Evolutionary conservation across 2,797 vertebrate species (phyloP).

Genomic region (Aulostomus chinensis): DNA sequence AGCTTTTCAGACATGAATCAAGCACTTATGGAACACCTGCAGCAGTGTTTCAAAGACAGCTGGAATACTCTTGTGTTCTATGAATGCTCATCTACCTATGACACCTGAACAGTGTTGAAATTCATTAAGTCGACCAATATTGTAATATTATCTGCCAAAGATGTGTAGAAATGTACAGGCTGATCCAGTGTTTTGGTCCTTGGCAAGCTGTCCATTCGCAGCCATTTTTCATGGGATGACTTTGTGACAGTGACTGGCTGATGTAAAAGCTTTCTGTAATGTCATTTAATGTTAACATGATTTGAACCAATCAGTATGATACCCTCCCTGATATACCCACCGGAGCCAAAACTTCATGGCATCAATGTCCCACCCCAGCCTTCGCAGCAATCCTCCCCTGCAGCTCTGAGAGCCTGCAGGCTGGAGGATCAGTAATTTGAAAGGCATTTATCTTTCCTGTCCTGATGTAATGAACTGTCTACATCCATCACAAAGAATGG

Average conservation of each 20-base stretch:
- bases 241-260: conserved; percentile 45
- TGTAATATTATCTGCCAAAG: too few species aligned
- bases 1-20: conserved; percentile 21
- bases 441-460: conserved; percentile 69
- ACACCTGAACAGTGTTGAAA: too few species aligned
- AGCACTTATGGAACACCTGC: too few species aligned
- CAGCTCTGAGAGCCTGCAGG: conserved; percentile 22
- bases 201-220: conserved; percentile 23
- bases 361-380: conserved; percentile 1
- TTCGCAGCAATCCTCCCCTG: conserved; percentile 10
- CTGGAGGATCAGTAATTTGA: conserved; percentile 44
- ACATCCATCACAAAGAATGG: conserved; percentile 68
- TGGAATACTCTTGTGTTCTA: too few species aligned
- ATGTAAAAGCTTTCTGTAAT: conserved; percentile 60
- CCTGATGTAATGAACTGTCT: conserved; percentile 72
- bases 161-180: too few species aligned
- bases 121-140: too few species aligned
- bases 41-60: too few species aligned
- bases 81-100: too few species aligned
- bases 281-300: conserved; percentile 40
- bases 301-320: conserved; percentile 51
- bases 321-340: conserved; percentile 25
- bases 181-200: conserved; percentile 31
- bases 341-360: conserved; percentile 14
- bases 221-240: conserved; percentile 46